Percentiles rank a stretch among this genome's conserved stretches.
phyloP scores from a whole-genome alignment of 2,888 invertebrate species.

The Scaptomyza tumidula region DNA sequence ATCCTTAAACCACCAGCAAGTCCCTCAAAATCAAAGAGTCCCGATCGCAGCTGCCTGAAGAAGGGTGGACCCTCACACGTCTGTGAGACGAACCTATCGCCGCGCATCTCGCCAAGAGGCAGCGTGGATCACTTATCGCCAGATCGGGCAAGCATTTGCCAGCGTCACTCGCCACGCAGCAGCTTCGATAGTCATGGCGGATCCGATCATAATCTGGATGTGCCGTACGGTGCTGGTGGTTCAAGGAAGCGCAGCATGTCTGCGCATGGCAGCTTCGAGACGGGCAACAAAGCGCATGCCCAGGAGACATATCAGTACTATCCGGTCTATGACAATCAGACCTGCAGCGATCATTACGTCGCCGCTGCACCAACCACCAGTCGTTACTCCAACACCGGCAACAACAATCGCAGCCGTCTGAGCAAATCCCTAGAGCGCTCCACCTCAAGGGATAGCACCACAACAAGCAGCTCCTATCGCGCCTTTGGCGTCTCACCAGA shows the following conservation, averaged over 20 bases:
- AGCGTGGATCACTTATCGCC: constrained; percentile 84
- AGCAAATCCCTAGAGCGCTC: constrained; percentile 84
- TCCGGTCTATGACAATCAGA: constrained; percentile 84
- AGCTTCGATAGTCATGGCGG: constrained; percentile 83
- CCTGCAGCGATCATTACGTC: constrained; percentile 83
- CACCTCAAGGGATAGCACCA: constrained; percentile 83
- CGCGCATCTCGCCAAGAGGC: constrained; percentile 82
- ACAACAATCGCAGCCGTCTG: constrained; percentile 62
- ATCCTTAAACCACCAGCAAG: constrained; percentile 83
- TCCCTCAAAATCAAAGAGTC: constrained; percentile 83
- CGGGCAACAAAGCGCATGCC: constrained; percentile 57
- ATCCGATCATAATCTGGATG: constrained; percentile 82
- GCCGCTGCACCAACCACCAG: constrained; percentile 73
- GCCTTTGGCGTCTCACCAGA: constrained; percentile 83
- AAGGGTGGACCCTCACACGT: constrained; percentile 82
- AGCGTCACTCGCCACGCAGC: constrained; percentile 83
- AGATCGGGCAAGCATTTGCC: constrained; percentile 80
- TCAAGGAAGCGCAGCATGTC: constrained; percentile 83
- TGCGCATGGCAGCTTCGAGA: constrained; percentile 84
- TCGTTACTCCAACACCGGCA: constrained; percentile 42
- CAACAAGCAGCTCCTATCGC: constrained; percentile 77
- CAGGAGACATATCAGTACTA: constrained; percentile 84
- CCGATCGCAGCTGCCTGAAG: constrained; percentile 83
- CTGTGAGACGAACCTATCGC: constrained; percentile 78
- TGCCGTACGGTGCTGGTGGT: constrained; percentile 57